These are phyloP conservation scores for Rhabditophanes sp. DNA, from an alignment of 2,888 invertebrate species.

Conservation along the genomic window DNA sequence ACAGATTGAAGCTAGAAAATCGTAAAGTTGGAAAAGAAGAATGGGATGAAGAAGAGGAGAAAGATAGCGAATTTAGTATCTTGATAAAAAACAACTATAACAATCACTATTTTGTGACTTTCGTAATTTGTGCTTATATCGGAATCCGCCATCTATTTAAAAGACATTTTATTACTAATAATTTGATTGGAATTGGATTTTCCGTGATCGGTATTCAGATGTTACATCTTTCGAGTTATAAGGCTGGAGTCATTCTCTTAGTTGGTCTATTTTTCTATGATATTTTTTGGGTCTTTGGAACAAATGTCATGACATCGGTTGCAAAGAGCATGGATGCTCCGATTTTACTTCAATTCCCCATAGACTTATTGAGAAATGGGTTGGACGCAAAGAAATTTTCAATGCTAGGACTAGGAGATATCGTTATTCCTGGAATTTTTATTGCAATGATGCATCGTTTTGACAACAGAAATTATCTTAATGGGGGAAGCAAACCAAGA, in stretches of 20 bases:
- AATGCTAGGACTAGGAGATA: constrained; percentile 95
- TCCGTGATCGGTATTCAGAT: constrained; percentile 93
- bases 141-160: constrained; percentile 85
- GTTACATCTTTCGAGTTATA: constrained; percentile 73
- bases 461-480: constrained; percentile 56
- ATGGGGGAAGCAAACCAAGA: constrained; percentile 22
- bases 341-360: constrained; percentile 89
- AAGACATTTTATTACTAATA: constrained; percentile 99
- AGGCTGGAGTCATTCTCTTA: constrained; percentile 81
- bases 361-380: constrained; percentile 84
- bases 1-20: too few species aligned
- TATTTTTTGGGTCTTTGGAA: constrained; percentile 99
- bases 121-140: constrained; percentile 64
- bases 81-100: constrained; percentile 50
- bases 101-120: constrained; percentile 73
- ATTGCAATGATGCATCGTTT: constrained; percentile 86
- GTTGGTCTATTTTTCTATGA: constrained; percentile 93
- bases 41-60: too few species aligned
- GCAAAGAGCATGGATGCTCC: constrained; percentile 97
- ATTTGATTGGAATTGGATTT: constrained; percentile 90
- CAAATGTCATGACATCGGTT: constrained; percentile 66
- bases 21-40: too few species aligned
- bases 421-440: constrained; percentile 97
- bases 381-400: constrained; percentile 82
- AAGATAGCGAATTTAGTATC: too few species aligned